Evolutionary conservation across 2,888 invertebrate species (phyloP).

Genomic region (Dinocampus coccinellae): DNA sequence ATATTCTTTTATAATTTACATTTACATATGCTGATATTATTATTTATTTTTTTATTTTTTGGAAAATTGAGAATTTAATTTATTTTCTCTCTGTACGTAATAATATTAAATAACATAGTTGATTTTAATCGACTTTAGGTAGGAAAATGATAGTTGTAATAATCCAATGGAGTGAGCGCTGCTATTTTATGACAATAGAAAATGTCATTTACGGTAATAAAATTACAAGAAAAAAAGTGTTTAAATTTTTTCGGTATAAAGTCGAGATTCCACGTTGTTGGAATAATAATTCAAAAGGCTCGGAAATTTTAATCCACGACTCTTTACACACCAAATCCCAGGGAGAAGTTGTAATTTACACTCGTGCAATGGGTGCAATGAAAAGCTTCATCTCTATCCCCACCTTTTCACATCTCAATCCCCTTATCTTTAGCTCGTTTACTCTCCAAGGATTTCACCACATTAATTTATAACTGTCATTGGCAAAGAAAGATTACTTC

Average conservation of each 20-base stretch:
- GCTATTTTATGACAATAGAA: neutral
- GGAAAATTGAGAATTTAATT: neutral
- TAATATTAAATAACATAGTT: neutral
- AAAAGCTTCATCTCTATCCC: conserved; percentile 21
- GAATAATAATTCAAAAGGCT: conserved; percentile 28
- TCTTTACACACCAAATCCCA: conserved; percentile 29
- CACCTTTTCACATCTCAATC: neutral
- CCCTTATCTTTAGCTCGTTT: neutral
- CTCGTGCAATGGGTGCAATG: conserved; percentile 17
- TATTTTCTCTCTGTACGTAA: neutral
- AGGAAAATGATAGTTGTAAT: neutral
- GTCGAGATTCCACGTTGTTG: neutral
- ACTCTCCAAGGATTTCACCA: neutral
- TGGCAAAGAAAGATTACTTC: neutral
- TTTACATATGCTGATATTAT: neutral
- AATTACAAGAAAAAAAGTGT: neutral
- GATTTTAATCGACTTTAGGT: neutral
- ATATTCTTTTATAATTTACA: neutral
- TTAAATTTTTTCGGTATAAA: neutral
- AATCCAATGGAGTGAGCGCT: neutral
- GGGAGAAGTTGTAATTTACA: conserved; percentile 23
- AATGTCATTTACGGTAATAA: neutral
- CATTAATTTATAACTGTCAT: conserved; percentile 17
- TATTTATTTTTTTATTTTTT: neutral
- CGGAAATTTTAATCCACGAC: conserved; percentile 20